Evolutionary conservation across 2,113 vertebrate species (phyloP).

Genomic region (Plotosus lineatus): DNA sequence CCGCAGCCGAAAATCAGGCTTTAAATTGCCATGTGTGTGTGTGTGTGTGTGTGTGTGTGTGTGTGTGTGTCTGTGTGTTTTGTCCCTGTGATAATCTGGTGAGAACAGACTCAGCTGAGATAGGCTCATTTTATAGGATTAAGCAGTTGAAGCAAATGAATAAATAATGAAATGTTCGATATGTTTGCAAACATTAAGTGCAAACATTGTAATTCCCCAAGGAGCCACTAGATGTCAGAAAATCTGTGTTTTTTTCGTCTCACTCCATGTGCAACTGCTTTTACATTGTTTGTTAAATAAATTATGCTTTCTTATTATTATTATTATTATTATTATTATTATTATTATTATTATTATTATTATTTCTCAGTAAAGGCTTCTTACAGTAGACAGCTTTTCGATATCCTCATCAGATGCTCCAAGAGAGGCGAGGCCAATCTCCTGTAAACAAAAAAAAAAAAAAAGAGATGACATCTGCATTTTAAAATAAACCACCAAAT

Average conservation of each 20-base stretch:
- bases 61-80: too few relatives aligned
- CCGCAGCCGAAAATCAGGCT: too few relatives aligned
- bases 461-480: not conserved
- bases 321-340: too few relatives aligned
- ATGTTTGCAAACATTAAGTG: not conserved
- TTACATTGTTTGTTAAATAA: too few relatives aligned
- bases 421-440: slow-evolving; percentile 83
- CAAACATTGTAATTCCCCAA: not conserved
- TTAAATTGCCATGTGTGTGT: too few relatives aligned
- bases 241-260: not conserved
- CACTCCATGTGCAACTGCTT: too few relatives aligned
- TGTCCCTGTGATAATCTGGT: too few relatives aligned
- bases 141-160: too few relatives aligned
- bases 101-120: too few relatives aligned
- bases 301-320: too few relatives aligned
- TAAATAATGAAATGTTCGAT: not conserved
- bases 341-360: not conserved
- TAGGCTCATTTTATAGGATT: too few relatives aligned
- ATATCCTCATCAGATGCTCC: slow-evolving; percentile 82
- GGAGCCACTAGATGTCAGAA: slow-evolving; percentile 60
- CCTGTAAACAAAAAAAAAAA: slow-evolving; percentile 59
- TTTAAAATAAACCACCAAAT: not conserved
- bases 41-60: too few relatives aligned
- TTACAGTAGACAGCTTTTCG: slow-evolving; percentile 83
- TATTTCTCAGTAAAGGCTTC: not conserved